Base-by-base conservation (phyloP, 2,888 invertebrate genomes). In the Operophtera brumata region DNA sequence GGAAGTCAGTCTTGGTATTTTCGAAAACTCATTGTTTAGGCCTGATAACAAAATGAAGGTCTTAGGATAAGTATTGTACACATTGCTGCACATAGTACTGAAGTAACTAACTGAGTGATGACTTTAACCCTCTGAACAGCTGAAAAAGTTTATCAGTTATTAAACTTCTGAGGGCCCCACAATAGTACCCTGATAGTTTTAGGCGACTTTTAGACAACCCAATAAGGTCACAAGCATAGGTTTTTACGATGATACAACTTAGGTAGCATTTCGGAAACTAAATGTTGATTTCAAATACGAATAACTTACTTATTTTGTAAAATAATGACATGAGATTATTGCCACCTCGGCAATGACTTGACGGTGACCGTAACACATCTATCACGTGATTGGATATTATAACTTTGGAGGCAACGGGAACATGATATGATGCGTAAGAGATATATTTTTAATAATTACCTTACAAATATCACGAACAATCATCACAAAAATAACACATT, bases 401-500 rank as follows among this genome's bases (percentile, higher is more conserved):
- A 32, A 12, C 7, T 56, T 52, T 47, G 13, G 9, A 28, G 7
- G n/a, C 12, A 26, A 36, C 28, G 14, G 30, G 25, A 26, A 52
- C 35, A 11, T 12, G 13, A 28, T 34, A 40, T n/a, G n/a, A n/a
- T n/a, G 28, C 4, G 14, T 28, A 28, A 30, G 42, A 12, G 52
- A 57, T 59, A 46, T 62, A 66, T 66, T 69, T 63, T 59, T 56
- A 57, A 50, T 70, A 75, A 39, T 80, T 89, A 89, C 89, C 89
- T 89, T 85, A 84, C 67, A 83, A 85, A 78, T 82, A 79, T 80
- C 78, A 84, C 80, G 85, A 80, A 84, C 80, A 87, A 81, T 84
- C 89, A 88, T 89, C 87, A 89, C 89, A 89, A 86, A 86, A 83
- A 81, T 84, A 86, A 85, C 85, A 87, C 83, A 82, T 84, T 78